Conservation (phyloP, 2,888 invertebrate genomes). For the Seira ritae region DNA sequence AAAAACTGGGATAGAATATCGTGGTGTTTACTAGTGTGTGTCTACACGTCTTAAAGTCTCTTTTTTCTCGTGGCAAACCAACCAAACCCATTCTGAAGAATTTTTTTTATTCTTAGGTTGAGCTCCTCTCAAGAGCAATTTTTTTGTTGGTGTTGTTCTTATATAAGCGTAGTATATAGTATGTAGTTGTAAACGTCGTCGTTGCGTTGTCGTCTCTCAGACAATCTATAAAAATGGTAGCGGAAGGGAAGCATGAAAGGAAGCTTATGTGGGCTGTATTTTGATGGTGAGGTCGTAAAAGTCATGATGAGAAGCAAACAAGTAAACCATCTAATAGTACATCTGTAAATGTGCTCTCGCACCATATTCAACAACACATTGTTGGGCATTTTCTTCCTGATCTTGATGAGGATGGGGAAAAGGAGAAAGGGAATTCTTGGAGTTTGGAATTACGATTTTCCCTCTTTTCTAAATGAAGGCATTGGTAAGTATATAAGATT, state of each 20-base stretch:
- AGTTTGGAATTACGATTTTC: too few species aligned
- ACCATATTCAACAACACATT: constrained; percentile 5
- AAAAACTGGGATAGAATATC: too few species aligned
- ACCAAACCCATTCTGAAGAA: too few species aligned
- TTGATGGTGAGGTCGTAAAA: constrained; percentile 68
- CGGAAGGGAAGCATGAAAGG: constrained; percentile 61
- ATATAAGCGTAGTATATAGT: neutral
- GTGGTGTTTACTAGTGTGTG: neutral
- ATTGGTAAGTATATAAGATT: too few species aligned
- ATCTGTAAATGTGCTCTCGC: neutral
- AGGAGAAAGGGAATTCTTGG: neutral
- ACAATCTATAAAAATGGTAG: constrained; percentile 40
- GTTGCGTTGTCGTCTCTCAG: neutral
- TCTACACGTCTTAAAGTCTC: neutral
- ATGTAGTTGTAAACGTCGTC: neutral
- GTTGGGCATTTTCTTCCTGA: neutral
- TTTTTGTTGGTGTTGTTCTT: neutral
- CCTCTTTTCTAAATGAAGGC: too few species aligned
- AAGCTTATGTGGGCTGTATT: constrained; percentile 65
- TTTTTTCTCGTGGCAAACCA: too few species aligned
- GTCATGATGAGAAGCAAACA: constrained; percentile 67
- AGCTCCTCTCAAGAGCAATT: too few species aligned
- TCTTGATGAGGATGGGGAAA: too few species aligned
- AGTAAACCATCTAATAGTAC: constrained; percentile 43
- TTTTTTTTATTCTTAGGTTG: too few species aligned